Evolutionary conservation across 2,797 vertebrate species (phyloP).

Genomic region (Saxicola maurus): DNA sequence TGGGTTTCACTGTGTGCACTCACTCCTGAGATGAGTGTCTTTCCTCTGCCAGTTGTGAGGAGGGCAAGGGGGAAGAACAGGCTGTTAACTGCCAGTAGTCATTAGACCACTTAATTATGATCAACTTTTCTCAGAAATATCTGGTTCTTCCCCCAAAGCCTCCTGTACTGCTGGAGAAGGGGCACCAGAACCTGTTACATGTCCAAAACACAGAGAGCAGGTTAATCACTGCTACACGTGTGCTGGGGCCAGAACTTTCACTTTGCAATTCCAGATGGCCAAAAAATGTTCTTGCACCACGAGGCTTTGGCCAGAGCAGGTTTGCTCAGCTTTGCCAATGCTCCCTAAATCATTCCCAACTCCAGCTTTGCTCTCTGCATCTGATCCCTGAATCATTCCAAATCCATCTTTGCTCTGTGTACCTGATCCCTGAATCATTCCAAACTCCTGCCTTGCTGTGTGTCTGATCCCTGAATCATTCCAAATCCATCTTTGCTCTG

Average conservation of each 20-base stretch:
- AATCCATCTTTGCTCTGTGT: background rate
- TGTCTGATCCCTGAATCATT: background rate
- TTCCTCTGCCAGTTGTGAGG: background rate
- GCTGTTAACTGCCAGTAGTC: background rate
- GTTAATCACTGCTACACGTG: background rate
- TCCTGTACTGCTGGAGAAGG: background rate
- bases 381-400: background rate
- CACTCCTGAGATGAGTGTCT: background rate
- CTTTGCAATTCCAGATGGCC: background rate
- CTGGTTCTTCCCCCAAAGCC: background rate
- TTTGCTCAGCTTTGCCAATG: background rate
- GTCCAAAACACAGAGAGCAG: background rate
- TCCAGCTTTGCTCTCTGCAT: background rate
- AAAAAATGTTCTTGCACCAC: fast-evolving
- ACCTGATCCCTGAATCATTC: background rate
- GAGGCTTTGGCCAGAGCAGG: background rate
- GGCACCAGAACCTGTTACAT: background rate
- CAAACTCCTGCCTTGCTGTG: no score
- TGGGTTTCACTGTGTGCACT: background rate
- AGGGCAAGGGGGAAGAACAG: background rate
- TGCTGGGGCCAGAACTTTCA: background rate
- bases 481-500: background rate
- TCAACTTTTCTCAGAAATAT: slow-evolving; percentile 2
- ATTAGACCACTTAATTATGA: background rate
- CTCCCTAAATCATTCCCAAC: background rate